Conservation (phyloP, 2,888 invertebrate species). For the Linnaemya vulpina region DNA sequence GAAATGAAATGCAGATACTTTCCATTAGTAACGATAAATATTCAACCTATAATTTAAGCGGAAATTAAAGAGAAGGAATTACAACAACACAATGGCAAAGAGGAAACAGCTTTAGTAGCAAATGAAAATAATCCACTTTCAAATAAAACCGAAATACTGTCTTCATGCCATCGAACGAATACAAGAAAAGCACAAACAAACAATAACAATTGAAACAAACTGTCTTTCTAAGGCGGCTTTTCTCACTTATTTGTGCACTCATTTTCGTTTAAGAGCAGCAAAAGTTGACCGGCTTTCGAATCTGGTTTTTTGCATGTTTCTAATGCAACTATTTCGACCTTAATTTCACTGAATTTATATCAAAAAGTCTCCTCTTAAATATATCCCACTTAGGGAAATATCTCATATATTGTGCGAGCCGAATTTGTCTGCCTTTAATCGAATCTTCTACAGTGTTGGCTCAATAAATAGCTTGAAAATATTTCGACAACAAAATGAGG, state of each 20-base stretch:
- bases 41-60: constrained; percentile 26
- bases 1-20: constrained; percentile 5
- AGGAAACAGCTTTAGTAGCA: constrained; percentile 3
- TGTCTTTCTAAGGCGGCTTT: neutral
- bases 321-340: too few relatives aligned
- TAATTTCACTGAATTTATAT: too few relatives aligned
- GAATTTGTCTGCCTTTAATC: neutral
- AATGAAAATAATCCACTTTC: constrained; percentile 9
- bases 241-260: too few relatives aligned
- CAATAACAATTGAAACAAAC: neutral
- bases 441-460: neutral
- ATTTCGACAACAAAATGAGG: constrained; percentile 34
- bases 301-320: too few relatives aligned
- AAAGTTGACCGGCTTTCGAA: too few relatives aligned
- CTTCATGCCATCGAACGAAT: neutral
- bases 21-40: constrained; percentile 42
- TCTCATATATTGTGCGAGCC: too few relatives aligned
- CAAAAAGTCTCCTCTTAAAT: too few relatives aligned
- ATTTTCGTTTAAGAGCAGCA: too few relatives aligned
- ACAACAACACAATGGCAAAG: neutral
- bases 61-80: constrained; percentile 41
- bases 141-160: constrained; percentile 6
- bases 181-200: neutral
- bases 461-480: neutral
- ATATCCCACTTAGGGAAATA: too few relatives aligned